phyloP scores from a whole-genome alignment of 2,113 vertebrate genomes.

The Penelope pileata region DNA sequence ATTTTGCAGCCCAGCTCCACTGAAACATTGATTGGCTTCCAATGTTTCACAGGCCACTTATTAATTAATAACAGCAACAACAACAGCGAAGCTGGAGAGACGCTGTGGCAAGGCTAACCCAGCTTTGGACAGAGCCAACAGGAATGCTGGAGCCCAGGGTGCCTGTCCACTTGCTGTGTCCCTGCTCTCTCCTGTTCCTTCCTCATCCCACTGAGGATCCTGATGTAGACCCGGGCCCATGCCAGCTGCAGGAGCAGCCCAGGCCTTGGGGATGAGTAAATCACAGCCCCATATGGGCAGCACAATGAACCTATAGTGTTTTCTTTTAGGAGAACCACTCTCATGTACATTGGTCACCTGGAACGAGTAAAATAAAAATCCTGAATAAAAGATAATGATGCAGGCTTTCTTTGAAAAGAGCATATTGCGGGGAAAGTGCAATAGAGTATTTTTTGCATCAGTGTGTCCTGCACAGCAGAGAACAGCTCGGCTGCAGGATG shows the following conservation, averaged over 20 bases:
- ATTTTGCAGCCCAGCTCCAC: conserved; percentile 66
- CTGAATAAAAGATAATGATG: neutral
- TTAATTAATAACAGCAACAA: conserved; percentile 50
- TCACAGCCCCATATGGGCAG: neutral
- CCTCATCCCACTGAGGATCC: neutral
- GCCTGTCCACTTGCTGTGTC: neutral
- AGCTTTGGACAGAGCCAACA: conserved; percentile 1
- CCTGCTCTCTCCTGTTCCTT: neutral
- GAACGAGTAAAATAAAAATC: neutral
- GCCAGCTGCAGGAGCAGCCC: neutral
- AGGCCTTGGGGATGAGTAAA: neutral
- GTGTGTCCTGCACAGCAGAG: neutral
- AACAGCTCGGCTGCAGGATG: neutral
- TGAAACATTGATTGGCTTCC: conserved; percentile 66
- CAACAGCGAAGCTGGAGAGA: neutral
- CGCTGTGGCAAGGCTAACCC: neutral
- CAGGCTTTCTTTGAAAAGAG: neutral
- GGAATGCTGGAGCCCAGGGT: neutral
- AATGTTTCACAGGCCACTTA: conserved; percentile 41
- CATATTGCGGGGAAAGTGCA: neutral
- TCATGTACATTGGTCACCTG: accelerated
- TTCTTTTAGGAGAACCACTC: neutral
- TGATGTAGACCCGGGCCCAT: neutral
- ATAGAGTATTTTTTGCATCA: neutral
- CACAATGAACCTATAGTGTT: neutral